Evolutionary conservation across 2,888 invertebrate genomes (phyloP).

Genomic region (Tubulanus polymorphus): DNA sequence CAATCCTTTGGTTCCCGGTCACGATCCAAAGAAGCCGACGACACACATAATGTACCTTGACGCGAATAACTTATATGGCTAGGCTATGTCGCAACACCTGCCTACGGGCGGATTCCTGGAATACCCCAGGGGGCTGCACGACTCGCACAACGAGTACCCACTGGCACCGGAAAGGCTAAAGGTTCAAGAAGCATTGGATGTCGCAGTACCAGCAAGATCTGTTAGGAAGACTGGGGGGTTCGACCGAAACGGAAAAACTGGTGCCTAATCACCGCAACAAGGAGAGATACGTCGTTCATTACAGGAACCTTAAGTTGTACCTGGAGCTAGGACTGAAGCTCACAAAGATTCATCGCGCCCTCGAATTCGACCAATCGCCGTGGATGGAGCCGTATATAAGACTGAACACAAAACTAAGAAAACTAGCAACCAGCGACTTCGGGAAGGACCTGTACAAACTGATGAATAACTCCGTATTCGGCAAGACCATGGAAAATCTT

Average conservation of each 20-base stretch:
- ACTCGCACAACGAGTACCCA: conserved; percentile 39
- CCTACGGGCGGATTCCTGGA: conserved; percentile 38
- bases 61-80: conserved; percentile 35
- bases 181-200: conserved; percentile 6
- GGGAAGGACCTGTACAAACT: conserved; percentile 40
- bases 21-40: conserved; percentile 16
- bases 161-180: conserved; percentile 26
- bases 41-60: conserved; percentile 24
- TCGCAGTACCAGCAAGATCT: conserved; percentile 10
- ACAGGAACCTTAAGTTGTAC: conserved; percentile 39
- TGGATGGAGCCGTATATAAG: conserved; percentile 47
- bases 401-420: conserved; percentile 30
- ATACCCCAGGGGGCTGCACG: conserved; percentile 48
- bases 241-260: conserved; percentile 20
- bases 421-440: conserved; percentile 25
- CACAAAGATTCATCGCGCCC: conserved; percentile 30
- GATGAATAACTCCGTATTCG: conserved; percentile 39
- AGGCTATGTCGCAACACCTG: conserved; percentile 33
- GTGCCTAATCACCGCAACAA: conserved; percentile 24
- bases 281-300: conserved; percentile 41
- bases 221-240: neutral
- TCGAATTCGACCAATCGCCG: conserved; percentile 33
- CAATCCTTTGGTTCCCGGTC: conserved; percentile 25
- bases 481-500: conserved; percentile 54
- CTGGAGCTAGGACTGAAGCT: conserved; percentile 27